These are phyloP conservation scores for Coecobrya sp. DNA, from an alignment of 2,888 invertebrate genomes.

Conservation along the genomic window DNA sequence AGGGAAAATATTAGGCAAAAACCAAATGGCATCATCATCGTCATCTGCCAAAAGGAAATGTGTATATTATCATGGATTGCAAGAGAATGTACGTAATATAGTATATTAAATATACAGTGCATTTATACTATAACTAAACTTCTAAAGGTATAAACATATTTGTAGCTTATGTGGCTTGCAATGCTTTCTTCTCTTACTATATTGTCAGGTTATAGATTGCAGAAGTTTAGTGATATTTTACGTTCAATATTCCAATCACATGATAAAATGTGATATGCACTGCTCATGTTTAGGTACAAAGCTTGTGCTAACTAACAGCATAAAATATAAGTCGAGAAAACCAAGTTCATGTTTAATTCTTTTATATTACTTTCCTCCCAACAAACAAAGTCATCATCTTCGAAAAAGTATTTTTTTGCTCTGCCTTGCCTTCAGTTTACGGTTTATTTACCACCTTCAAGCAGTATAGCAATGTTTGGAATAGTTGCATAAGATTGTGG, in stretches of 20 bases:
- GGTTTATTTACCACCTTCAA: slow-evolving; percentile 12
- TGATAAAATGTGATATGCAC: slow-evolving; percentile 21
- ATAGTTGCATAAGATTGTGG: not conserved
- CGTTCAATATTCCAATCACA: not conserved
- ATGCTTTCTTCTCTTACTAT: not conserved
- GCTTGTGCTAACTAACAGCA: not conserved
- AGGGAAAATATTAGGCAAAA: not conserved
- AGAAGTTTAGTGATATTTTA: slow-evolving; percentile 66
- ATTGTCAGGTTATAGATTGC: slow-evolving; percentile 23
- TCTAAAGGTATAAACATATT: not conserved
- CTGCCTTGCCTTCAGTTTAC: not conserved
- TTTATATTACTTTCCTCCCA: slow-evolving; percentile 23
- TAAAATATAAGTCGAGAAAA: not conserved
- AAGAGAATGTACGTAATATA: slow-evolving; percentile 28
- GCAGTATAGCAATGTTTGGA: not conserved
- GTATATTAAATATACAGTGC: no score
- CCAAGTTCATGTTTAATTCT: slow-evolving; percentile 44
- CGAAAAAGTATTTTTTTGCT: slow-evolving; percentile 31
- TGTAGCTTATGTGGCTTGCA: not conserved
- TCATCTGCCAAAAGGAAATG: slow-evolving; percentile 58
- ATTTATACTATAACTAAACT: not conserved
- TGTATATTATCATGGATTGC: slow-evolving; percentile 47
- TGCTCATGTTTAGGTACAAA: not conserved
- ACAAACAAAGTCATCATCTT: slow-evolving; percentile 31
- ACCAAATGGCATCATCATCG: slow-evolving; percentile 57